Evolutionary conservation across 2,797 vertebrate genomes (phyloP).

Genomic region (Novumbra hubbsi): DNA sequence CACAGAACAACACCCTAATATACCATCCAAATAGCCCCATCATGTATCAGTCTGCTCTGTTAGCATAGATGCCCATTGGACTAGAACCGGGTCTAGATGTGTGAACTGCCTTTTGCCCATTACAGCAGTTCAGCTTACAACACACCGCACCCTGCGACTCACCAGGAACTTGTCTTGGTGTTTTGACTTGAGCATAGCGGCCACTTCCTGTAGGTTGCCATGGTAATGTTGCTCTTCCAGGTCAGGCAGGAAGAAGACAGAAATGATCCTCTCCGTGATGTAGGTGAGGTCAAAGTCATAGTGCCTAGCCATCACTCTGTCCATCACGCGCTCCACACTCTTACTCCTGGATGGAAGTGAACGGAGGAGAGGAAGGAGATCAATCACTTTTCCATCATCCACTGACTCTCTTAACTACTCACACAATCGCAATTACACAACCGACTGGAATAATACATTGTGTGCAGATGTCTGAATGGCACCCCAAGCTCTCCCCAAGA

Average conservation of each 20-base stretch:
- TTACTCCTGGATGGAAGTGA: constrained; percentile 69
- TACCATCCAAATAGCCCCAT: neutral
- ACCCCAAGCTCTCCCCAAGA: too few species aligned
- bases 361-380: neutral
- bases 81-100: neutral
- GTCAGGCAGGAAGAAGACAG: constrained; percentile 82
- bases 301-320: constrained; percentile 84
- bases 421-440: too few species aligned
- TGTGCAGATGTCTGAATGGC: neutral
- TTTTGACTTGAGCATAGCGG: constrained; percentile 88
- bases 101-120: neutral
- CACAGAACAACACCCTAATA: too few species aligned
- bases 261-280: constrained; percentile 92
- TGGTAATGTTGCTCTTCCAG: constrained; percentile 84
- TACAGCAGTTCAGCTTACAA: neutral
- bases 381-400: too few species aligned
- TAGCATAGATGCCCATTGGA: neutral
- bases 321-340: constrained; percentile 83
- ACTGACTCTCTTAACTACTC: too few species aligned
- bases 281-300: constrained; percentile 92
- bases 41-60: neutral
- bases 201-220: constrained; percentile 85
- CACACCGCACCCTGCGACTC: constrained; percentile 28
- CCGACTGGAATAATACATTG: neutral
- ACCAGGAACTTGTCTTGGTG: constrained; percentile 92